Conservation (phyloP, 2,888 invertebrate genomes). For the Orthosia gothica region DNA sequence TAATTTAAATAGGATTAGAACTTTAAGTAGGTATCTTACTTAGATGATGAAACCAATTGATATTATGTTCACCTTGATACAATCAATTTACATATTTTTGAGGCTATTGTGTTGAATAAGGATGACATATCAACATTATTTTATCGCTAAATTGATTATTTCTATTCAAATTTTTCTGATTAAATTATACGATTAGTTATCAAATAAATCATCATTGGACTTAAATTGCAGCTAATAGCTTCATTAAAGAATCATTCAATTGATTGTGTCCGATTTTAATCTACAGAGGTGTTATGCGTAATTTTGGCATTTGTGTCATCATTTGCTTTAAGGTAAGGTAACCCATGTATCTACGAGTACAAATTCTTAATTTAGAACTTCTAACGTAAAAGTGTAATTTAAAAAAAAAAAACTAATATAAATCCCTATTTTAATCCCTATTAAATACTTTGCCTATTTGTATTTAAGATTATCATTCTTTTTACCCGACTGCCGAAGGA, state of each 20-base stretch:
- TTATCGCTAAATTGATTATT: neutral
- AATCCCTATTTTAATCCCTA: no score
- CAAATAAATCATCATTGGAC: neutral
- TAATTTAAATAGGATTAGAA: no score
- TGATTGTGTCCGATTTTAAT: neutral
- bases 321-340: no score
- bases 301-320: neutral
- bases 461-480: no score
- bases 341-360: no score
- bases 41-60: neutral
- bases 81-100: neutral
- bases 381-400: no score
- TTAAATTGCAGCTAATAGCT: neutral
- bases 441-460: no score
- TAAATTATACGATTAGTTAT: slow-evolving; percentile 2
- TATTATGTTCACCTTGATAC: neutral
- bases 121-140: slow-evolving; percentile 4
- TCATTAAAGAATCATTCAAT: neutral
- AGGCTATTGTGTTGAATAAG: neutral
- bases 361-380: no score
- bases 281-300: no score
- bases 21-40: no score
- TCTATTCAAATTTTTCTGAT: neutral
- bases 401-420: no score
- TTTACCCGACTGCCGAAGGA: no score